Percentiles rank a stretch among this genome's conserved stretches.
phyloP scores from a whole-genome alignment of 2,888 invertebrate species.

The Acrobeloides nanus region DNA sequence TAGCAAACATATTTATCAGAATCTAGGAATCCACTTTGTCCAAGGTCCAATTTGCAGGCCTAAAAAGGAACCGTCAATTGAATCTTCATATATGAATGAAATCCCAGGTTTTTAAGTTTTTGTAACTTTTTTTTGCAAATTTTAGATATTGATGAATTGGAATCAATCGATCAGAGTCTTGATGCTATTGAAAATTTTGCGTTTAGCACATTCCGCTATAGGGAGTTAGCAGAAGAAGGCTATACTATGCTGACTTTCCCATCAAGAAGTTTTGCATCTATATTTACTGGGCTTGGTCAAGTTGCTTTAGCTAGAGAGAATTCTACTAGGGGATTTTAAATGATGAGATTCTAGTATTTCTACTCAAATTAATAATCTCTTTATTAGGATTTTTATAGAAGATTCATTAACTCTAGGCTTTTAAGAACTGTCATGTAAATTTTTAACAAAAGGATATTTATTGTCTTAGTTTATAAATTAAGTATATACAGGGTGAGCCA shows the following conservation, averaged over 20 bases:
- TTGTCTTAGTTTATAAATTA: no score
- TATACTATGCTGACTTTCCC: slow-evolving; percentile 18
- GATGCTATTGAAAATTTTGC: slow-evolving; percentile 22
- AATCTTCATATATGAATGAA: no score
- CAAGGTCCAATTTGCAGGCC: slow-evolving; percentile 43
- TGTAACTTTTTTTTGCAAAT: no score
- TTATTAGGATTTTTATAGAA: slow-evolving; percentile 3
- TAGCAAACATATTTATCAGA: slow-evolving; percentile 29
- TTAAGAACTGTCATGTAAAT: no score
- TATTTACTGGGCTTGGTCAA: slow-evolving; percentile 19
- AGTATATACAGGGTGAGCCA: no score
- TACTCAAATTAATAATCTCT: background rate
- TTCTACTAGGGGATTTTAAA: no score
- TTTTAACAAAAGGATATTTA: no score
- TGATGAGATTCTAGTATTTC: background rate
- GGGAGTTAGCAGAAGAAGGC: slow-evolving; percentile 17
- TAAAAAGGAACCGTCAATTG: no score
- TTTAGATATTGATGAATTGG: slow-evolving; percentile 8
- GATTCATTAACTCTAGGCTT: no score
- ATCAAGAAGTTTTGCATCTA: slow-evolving; percentile 15
- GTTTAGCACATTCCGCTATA: slow-evolving; percentile 25
- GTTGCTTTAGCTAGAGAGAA: no score
- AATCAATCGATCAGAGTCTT: slow-evolving; percentile 9
- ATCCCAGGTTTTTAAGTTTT: no score
- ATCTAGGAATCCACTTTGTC: slow-evolving; percentile 23